Base-by-base conservation (phyloP, 2,888 invertebrate genomes). In the Cyrtodaria siliqua region DNA sequence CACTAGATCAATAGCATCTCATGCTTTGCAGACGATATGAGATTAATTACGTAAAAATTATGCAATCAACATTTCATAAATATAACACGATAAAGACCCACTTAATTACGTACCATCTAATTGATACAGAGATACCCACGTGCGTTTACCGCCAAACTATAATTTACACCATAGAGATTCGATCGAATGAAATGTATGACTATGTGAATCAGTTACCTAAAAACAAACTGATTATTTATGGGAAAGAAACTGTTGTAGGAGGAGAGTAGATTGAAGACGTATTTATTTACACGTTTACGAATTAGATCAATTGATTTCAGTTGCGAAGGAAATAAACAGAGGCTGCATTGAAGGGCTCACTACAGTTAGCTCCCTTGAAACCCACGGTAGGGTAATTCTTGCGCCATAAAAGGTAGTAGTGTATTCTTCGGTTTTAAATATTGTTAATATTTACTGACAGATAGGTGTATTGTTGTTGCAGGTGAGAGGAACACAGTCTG, bases 41-140 rank as follows among this genome's bases (percentile, higher is more conserved):
- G 42, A 59, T 59, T 72, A 53, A 64, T 72, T 55, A 55, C 64
- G n/a, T 29, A 53, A 52, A 72, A 60, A 52, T 44, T 53, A 42
- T 44, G 64, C 47, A 72, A 72, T 72, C 72, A 72, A 72, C 59
- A 33, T 57, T 59, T 55, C 72, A 72, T 72, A 72, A 72, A 64
- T 16, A 18, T 44, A 9, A 44, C 44, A 44, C 44, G 44, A 44
- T 44, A 16, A 44, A 44, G 44, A 44, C n/a, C 44, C n/a, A 6
- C n/a, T 6, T 44, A 44, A 44, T 44, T 44, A 44, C 44, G 4
- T 6, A 16, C 3, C 8, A 44, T 44, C 6, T 44, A 44, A 16
- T 20, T 3, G 44, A 44, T 44, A 16, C 20, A 44, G 4, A 44
- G 44, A 16, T 3, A 6, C 16, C 6, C 6, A 16, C 44, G 4